A percentile compares a stretch with the other conserved stretches of the same genome.
Conservation (phyloP, 2,113 vertebrate genomes). For the Thunnus maccoyii region DNA sequence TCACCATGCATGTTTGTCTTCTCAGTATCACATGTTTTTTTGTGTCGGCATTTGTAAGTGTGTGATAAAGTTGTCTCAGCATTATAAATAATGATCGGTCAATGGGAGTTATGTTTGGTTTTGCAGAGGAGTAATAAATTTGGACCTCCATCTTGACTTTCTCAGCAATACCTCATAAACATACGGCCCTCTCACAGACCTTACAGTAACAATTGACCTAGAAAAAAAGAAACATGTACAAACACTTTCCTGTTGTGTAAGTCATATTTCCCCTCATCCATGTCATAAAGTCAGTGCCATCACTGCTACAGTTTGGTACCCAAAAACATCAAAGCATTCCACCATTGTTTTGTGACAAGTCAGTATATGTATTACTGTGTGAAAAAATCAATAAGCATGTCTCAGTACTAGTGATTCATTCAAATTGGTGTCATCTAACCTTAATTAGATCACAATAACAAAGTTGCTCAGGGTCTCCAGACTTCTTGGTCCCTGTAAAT, state of each 20-base stretch:
- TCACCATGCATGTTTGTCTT: background rate
- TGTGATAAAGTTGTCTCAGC: background rate
- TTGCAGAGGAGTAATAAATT: slow-evolving; percentile 25
- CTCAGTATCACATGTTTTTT: background rate
- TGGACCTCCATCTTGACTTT: slow-evolving; percentile 34
- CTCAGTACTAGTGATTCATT: background rate
- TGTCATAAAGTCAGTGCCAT: background rate
- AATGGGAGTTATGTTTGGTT: slow-evolving; percentile 45
- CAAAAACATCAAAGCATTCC: background rate
- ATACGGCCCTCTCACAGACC: background rate
- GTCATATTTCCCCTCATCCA: background rate
- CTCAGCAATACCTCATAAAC: slow-evolving; percentile 34
- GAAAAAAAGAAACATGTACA: background rate
- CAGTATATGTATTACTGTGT: background rate
- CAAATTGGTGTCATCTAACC: slow-evolving; percentile 12
- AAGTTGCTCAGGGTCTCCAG: slow-evolving; percentile 47
- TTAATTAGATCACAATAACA: slow-evolving; percentile 21
- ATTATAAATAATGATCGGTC: slow-evolving; percentile 46
- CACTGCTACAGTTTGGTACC: no score
- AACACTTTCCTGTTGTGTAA: background rate
- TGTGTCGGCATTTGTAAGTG: background rate
- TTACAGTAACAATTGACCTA: slow-evolving; percentile 3
- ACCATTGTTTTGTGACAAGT: background rate
- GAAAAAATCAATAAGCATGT: background rate
- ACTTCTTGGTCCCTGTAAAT: slow-evolving; percentile 46